Evolutionary conservation across 2,888 invertebrate species (phyloP).

Genomic region (Dasypogon diadema): DNA sequence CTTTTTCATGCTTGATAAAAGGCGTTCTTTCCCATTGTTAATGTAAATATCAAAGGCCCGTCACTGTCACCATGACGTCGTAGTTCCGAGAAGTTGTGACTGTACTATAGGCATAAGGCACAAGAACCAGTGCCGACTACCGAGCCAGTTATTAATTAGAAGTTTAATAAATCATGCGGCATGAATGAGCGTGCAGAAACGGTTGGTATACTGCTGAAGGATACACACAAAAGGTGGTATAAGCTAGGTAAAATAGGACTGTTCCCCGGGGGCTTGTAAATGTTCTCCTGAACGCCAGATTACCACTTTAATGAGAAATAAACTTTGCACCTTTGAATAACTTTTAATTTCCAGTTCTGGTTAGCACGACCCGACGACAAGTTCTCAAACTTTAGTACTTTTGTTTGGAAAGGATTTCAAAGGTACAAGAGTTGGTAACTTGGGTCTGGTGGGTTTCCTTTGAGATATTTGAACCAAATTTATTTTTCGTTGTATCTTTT

Average conservation of each 20-base stretch:
- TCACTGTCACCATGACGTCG: not conserved
- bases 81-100: not conserved
- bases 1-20: not conserved
- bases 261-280: not conserved
- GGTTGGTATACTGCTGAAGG: constrained; percentile 10
- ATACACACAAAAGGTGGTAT: not conserved
- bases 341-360: constrained; percentile 14
- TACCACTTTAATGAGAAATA: constrained; percentile 16
- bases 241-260: not conserved
- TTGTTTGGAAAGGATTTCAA: not conserved
- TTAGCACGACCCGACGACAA: not conserved
- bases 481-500: too few species aligned
- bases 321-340: not conserved
- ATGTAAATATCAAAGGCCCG: not conserved
- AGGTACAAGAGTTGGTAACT: too few species aligned
- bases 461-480: too few species aligned
- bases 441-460: too few species aligned
- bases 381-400: not conserved
- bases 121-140: too few species aligned
- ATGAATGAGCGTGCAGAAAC: constrained; percentile 20
- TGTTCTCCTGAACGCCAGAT: not conserved
- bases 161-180: constrained; percentile 52
- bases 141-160: constrained; percentile 43
- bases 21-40: not conserved
- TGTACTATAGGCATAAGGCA: too few species aligned